These are phyloP conservation scores for Nysson spinosus DNA, from an alignment of 2,888 invertebrate genomes.

Conservation along the genomic window DNA sequence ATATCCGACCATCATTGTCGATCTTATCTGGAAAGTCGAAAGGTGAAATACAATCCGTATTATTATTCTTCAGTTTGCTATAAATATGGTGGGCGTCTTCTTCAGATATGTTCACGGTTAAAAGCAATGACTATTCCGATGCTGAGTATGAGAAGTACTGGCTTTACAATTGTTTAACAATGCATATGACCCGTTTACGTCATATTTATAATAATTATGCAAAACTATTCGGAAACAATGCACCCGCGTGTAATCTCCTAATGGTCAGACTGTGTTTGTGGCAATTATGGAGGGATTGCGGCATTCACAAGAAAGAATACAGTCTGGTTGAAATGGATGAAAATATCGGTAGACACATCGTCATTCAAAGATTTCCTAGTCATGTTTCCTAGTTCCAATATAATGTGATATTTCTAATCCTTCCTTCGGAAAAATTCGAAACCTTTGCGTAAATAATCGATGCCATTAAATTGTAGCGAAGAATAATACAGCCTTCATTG, in stretches of 20 bases:
- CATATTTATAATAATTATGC: slow-evolving; percentile 80
- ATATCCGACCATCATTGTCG: neutral
- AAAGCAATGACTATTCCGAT: too few relatives aligned
- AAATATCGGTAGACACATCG: slow-evolving; percentile 73
- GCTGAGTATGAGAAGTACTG: slow-evolving; percentile 74
- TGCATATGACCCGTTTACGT: slow-evolving; percentile 78
- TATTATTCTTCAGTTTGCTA: too few relatives aligned
- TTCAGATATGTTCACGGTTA: too few relatives aligned
- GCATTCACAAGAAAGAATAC: slow-evolving; percentile 78
- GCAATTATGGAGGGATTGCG: slow-evolving; percentile 82
- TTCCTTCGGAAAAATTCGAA: too few relatives aligned
- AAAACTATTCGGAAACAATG: slow-evolving; percentile 40
- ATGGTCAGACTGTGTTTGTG: slow-evolving; percentile 79
- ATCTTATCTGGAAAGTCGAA: slow-evolving; percentile 40
- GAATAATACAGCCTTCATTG: slow-evolving; percentile 67
- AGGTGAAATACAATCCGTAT: too few relatives aligned
- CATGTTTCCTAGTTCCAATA: too few relatives aligned
- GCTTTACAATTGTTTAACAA: slow-evolving; percentile 77
- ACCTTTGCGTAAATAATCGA: neutral
- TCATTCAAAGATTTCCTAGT: neutral
- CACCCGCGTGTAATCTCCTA: slow-evolving; percentile 30
- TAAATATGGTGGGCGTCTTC: too few relatives aligned
- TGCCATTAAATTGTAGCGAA: slow-evolving; percentile 31
- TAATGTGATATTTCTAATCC: too few relatives aligned
- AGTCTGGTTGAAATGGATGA: slow-evolving; percentile 80